Base-by-base conservation (phyloP, 2,113 vertebrate genomes). In the Sylvia atricapilla region DNA sequence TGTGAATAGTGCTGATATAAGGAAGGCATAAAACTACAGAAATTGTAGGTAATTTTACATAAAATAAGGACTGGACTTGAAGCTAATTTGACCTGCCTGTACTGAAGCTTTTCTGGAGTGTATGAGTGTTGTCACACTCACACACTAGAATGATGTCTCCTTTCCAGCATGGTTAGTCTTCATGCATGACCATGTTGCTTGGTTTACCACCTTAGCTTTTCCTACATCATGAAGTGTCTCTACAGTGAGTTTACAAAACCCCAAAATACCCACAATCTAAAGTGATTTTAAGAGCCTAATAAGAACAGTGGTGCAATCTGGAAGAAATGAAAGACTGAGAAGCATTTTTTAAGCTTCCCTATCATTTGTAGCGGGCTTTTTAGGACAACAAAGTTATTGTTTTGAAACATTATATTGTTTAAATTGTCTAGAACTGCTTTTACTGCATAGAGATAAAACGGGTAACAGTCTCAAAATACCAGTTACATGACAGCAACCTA, bases 331-430 rank as follows among this genome's bases (percentile, higher is more conserved):
- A 53, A 78, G 13, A 63, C 0, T 13, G 4, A 24, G 33, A 69
- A 69, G 1, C 53, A 13, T 4, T 8, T 50, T 53, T 72, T 24
- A 62, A 0, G 0, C 8, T 76, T 91, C 41, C 10, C 16, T 41
- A 58, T 35, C 0, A 46, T 58, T 79, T 46, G 13, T 15, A 49
- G 22, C 55, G 10, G 4, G 0, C 20, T 27, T 31, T 79, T 47
- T 25, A 70, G 59, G 53, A 62, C 10, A 44, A 44, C 8, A 21
- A 50, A 77, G 2, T 19, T 4, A 50, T 8, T 60, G 15, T 15
- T n/a, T 44, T 74, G 10, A 50, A 60, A 78, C 10, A 63, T 25
- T 47, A 28, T 41, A 6, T 17, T 64, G 30, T 62, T 85, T 72
- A 43, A 67, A 76, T 35, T 69, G 15, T 13, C 12, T 18, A 83